Evolutionary conservation across 1,140 invertebrate species (phyloP).

Genomic region (Sipha flava): DNA sequence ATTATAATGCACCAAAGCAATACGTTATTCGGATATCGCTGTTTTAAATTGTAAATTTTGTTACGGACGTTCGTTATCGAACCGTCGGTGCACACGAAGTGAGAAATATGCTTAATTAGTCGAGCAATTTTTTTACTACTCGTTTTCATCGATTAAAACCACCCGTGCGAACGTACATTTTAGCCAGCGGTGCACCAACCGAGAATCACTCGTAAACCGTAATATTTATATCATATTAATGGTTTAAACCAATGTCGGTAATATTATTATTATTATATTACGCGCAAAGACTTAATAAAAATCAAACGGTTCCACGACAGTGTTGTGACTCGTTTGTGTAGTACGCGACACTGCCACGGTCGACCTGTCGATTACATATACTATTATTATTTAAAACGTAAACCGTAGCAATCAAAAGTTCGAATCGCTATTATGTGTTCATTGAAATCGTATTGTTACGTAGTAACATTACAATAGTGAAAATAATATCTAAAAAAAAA

Average conservation of each 20-base stretch:
- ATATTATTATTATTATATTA: neutral
- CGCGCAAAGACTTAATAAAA: neutral
- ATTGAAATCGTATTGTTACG: no score
- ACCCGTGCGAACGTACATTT: no score
- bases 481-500: no score
- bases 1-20: neutral
- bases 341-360: no score
- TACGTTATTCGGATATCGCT: neutral
- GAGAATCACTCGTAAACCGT: neutral
- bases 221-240: neutral
- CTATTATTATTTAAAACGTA: no score
- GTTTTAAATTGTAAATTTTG: neutral
- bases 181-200: no score
- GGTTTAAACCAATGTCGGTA: neutral
- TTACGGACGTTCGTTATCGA: neutral
- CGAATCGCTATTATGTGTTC: no score
- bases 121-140: no score
- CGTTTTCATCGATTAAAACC: neutral
- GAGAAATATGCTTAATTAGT: neutral
- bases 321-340: no score
- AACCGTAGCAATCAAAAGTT: no score
- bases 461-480: no score
- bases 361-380: no score
- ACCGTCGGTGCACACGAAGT: neutral
- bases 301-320: neutral